phyloP scores from a whole-genome alignment of 1,140 invertebrate genomes.

The Caenorhabditis brenneri region DNA sequence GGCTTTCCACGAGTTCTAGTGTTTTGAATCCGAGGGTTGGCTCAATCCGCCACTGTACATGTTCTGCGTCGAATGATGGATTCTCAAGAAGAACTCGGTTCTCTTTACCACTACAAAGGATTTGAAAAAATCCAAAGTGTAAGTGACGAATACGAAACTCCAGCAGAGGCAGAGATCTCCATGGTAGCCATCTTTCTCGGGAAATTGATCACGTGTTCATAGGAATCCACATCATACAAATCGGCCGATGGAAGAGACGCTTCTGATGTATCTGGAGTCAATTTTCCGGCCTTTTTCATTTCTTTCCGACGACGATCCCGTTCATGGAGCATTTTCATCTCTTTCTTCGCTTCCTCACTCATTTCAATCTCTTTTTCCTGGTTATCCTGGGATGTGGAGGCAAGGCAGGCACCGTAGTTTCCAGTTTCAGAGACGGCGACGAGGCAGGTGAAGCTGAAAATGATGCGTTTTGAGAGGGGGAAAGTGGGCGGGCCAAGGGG shows the following conservation, averaged over 20 bases:
- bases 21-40: too few species aligned
- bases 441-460: conserved; percentile 52
- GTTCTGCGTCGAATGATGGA: too few species aligned
- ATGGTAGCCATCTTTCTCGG: conserved; percentile 56
- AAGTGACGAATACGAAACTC: too few species aligned
- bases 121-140: too few species aligned
- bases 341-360: conserved; percentile 53
- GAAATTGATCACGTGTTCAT: conserved; percentile 59
- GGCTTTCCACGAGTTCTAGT: too few species aligned
- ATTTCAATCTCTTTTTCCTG: conserved; percentile 46
- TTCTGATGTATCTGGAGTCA: conserved; percentile 24
- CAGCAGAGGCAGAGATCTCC: conserved; percentile 66
- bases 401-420: conserved; percentile 28
- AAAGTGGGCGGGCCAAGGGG: too few species aligned
- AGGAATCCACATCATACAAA: conserved; percentile 60
- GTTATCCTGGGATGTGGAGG: conserved; percentile 11
- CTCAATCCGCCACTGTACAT: too few species aligned
- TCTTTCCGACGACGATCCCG: conserved; percentile 25
- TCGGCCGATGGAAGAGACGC: neutral
- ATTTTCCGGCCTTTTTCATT: conserved; percentile 2
- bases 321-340: conserved; percentile 45
- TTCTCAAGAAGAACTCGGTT: too few species aligned
- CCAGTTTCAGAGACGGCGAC: conserved; percentile 47
- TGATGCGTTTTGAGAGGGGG: neutral
- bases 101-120: too few species aligned